A percentile compares a stretch with the other conserved stretches of the same genome.
These are phyloP conservation scores for Pithys albifrons DNA, from an alignment of 2,113 vertebrate species.

Conservation along the genomic window DNA sequence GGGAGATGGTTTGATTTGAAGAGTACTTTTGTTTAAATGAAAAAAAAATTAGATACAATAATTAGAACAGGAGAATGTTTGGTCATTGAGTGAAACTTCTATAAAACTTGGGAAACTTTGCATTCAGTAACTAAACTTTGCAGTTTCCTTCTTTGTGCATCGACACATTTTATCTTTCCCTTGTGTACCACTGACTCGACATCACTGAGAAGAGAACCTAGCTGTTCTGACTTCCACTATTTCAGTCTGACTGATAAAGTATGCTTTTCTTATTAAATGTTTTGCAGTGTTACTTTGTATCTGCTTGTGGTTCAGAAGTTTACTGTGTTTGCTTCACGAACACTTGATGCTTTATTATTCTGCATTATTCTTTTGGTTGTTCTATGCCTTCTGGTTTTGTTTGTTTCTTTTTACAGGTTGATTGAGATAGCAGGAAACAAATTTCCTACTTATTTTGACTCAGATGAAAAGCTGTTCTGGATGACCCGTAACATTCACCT, in stretches of 20 bases:
- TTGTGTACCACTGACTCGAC: not conserved
- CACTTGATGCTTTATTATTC: not conserved
- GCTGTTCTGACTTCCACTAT: not conserved
- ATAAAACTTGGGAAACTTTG: not conserved
- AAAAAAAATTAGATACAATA: not conserved
- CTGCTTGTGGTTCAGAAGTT: not conserved
- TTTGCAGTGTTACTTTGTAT: not conserved
- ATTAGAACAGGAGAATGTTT: not conserved
- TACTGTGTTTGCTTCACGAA: not conserved
- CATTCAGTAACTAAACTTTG: not conserved
- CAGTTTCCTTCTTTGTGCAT: not conserved
- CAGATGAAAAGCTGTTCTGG: constrained; percentile 75
- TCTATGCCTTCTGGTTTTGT: not conserved
- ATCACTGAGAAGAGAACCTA: not conserved
- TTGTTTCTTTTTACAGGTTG: constrained; percentile 58
- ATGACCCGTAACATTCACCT: constrained; percentile 79
- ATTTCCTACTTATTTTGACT: constrained; percentile 79
- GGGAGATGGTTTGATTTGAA: not conserved
- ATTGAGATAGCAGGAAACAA: constrained; percentile 81
- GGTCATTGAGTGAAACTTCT: not conserved
- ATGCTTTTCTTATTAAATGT: not conserved
- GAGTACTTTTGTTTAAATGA: not conserved
- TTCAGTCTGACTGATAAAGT: not conserved
- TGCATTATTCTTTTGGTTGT: not conserved
- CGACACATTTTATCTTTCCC: not conserved